Evolutionary conservation across 2,888 invertebrate genomes (phyloP).

Genomic region (Cantharis flavilabris): DNA sequence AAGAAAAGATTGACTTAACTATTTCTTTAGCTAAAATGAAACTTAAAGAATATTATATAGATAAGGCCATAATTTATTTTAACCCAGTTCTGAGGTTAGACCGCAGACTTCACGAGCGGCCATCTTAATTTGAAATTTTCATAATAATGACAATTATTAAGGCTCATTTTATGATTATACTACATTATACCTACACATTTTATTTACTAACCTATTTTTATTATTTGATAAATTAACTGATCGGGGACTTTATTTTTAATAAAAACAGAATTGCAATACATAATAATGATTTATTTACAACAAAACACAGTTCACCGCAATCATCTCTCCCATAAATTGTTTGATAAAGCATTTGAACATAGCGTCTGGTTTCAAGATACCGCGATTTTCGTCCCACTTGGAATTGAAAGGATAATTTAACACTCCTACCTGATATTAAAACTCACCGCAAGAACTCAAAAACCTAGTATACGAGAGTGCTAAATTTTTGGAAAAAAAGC

Average conservation of each 20-base stretch:
- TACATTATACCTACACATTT: too few species aligned
- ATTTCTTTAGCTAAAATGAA: not conserved
- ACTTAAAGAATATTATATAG: not conserved
- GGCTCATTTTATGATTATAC: too few species aligned
- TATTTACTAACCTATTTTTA: not conserved
- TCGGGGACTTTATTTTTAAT: not conserved
- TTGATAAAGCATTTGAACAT: not conserved
- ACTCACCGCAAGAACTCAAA: not conserved
- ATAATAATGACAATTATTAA: too few species aligned
- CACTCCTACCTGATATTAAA: not conserved
- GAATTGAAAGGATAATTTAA: not conserved
- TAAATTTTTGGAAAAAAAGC: not conserved
- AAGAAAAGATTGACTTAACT: not conserved
- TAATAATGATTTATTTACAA: not conserved
- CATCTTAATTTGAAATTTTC: too few species aligned
- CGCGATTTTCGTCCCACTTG: not conserved
- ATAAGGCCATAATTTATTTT: not conserved
- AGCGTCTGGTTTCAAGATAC: not conserved
- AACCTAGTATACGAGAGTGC: not conserved
- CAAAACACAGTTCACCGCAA: not conserved
- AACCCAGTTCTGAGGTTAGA: not conserved
- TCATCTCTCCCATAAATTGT: not conserved
- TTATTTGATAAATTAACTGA: not conserved
- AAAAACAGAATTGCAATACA: not conserved
- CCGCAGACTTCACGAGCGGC: not conserved